A percentile compares a stretch with the other conserved stretches of the same genome.
Evolutionary conservation across 2,797 vertebrate species (phyloP).

Genomic region (Chanos chanos): DNA sequence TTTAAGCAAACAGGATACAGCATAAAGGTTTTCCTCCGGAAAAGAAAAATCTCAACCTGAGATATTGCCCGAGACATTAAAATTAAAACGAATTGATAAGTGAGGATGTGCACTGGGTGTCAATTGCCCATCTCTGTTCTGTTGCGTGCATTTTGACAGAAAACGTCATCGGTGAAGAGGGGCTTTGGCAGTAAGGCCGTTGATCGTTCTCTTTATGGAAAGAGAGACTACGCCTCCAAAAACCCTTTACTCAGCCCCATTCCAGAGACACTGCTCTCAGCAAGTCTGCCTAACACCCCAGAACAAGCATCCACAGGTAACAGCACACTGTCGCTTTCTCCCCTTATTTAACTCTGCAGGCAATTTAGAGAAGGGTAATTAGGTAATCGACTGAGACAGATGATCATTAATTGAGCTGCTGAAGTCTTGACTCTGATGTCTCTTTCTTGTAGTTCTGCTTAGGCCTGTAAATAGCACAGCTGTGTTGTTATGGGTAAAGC

Average conservation of each 20-base stretch:
- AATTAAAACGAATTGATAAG: not conserved
- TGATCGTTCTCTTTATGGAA: slow-evolving; percentile 69
- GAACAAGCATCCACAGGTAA: slow-evolving; percentile 29
- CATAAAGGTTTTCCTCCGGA: slow-evolving; percentile 1
- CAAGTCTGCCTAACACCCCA: slow-evolving; percentile 24
- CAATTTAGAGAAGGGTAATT: too few relatives aligned
- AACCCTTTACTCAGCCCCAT: slow-evolving; percentile 72
- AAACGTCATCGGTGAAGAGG: slow-evolving; percentile 26
- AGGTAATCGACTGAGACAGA: too few relatives aligned
- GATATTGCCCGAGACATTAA: slow-evolving; percentile 6
- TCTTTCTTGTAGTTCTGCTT: slow-evolving; percentile 15
- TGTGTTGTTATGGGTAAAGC: too few relatives aligned
- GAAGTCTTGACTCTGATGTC: not conserved
- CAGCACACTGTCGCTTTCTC: not conserved
- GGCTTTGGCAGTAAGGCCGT: slow-evolving; percentile 63
- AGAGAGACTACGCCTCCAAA: slow-evolving; percentile 69
- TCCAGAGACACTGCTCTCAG: slow-evolving; percentile 50
- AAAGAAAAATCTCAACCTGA: slow-evolving; percentile 10
- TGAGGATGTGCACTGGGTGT: not conserved
- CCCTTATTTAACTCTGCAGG: too few relatives aligned
- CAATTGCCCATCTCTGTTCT: not conserved
- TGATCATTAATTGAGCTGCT: too few relatives aligned
- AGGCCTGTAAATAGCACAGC: too few relatives aligned
- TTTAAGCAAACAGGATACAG: slow-evolving; percentile 10
- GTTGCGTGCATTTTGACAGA: not conserved